phyloP scores from a whole-genome alignment of 2,797 vertebrate species.

The Acrocephalus scirpaceus region DNA sequence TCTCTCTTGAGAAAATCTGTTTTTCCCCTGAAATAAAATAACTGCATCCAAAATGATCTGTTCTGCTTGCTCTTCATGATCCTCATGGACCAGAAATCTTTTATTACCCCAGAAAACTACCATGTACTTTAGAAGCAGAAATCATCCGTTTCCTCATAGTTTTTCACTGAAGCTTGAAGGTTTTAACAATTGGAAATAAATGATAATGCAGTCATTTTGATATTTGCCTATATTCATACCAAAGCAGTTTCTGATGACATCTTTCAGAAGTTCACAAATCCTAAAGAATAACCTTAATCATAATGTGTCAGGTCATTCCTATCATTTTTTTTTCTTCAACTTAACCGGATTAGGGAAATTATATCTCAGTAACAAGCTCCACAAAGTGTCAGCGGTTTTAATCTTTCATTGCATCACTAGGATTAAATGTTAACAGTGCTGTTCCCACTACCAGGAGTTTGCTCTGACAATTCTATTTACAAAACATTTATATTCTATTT shows the following conservation, averaged over 20 bases:
- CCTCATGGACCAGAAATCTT: background rate
- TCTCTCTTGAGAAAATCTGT: background rate
- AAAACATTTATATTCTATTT: background rate
- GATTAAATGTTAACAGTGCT: conserved; percentile 27
- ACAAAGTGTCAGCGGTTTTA: conserved; percentile 16
- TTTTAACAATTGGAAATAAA: conserved; percentile 31
- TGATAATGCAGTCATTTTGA: conserved; percentile 32
- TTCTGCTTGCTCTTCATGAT: background rate
- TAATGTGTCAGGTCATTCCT: background rate
- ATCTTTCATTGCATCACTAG: background rate
- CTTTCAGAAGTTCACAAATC: conserved; percentile 45
- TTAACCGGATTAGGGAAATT: conserved; percentile 19
- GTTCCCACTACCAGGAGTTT: background rate
- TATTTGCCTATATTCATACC: conserved; percentile 37
- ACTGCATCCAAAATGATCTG: background rate
- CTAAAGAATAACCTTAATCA: conserved; percentile 37
- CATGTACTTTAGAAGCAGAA: background rate
- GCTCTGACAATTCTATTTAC: background rate
- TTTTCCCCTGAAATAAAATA: background rate
- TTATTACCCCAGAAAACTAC: background rate
- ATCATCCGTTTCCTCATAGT: background rate
- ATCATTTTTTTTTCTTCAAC: too few relatives aligned
- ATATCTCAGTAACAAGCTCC: conserved; percentile 25
- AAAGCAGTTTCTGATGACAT: background rate
- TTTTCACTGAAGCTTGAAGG: conserved; percentile 50